Evolutionary conservation across 1,140 invertebrate genomes (phyloP), one percentile per base, ranked within the genome.

Genomic region (Daktulosphaira vitifoliae): DNA sequence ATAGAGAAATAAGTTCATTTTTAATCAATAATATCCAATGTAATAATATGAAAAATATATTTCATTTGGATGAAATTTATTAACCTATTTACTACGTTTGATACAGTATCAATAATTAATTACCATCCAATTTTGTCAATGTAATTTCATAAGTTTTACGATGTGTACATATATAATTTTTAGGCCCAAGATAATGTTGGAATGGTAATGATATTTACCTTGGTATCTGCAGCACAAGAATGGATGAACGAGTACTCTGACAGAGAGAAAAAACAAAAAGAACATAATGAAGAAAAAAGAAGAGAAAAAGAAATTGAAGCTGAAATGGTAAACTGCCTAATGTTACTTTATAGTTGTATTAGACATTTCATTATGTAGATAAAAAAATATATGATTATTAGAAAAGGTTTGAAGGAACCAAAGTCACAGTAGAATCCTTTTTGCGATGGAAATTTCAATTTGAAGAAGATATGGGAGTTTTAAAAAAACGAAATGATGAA

Each of bases 191-290:
- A 94, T 73, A 96, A 95, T 78, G 71, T 96, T 66, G 95, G 95
- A 3, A 97, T 93, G 86, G 93, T 92, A 13, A 96, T 98, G 92
- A 83, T 98, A 25, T 98, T 97, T 74, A 96, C 92, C 23, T 76
- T 98, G 71, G 92, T 97, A 3, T 94, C 92, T 48, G 82, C 86
- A 53, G 86, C 90, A 6, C 88, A 93, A 76, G 95, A 98, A 76
- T 93, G 90, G 90, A 76, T 95, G 1, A 91, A 92, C 77, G 81
- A 82, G 22, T 83, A 85, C 69, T 89, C 85, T 81, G 92, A 96
- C 74, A 80, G 81, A 49, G 80, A 84, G 42, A 86, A 87, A 71
- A 82, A 84, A 68, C 77, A 81, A 49, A 79, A 82, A 71, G 84
- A 90, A 74, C 85, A 90, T 72, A 81, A 78, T 67, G 78, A 81